Conservation (phyloP, 2,797 vertebrate genomes). For the Neomorphus geoffroyi region DNA sequence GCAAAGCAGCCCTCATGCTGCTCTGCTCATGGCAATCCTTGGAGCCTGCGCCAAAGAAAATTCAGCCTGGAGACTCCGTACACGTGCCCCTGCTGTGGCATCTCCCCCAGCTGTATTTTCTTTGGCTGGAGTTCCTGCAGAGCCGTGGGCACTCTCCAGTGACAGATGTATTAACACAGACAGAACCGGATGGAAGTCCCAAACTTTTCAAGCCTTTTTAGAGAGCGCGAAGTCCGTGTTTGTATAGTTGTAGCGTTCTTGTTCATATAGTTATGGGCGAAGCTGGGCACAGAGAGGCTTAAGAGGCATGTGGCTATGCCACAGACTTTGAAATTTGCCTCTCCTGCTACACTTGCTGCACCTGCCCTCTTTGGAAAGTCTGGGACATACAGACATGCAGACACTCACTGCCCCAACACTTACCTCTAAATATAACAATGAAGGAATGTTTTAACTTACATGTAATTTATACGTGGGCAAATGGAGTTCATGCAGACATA, state of each 20-base stretch:
- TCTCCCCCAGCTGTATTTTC: constrained; percentile 28
- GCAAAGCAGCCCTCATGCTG: not conserved
- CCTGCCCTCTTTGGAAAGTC: not conserved
- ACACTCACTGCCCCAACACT: accelerated
- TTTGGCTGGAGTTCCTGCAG: not conserved
- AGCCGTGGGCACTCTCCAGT: not conserved
- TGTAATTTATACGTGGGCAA: not conserved
- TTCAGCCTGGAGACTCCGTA: not conserved
- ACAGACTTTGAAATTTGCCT: not conserved
- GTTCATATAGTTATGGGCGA: not conserved
- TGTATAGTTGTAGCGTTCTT: not conserved
- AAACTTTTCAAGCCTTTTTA: not conserved
- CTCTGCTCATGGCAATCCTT: not conserved
- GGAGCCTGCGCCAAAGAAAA: constrained; percentile 35
- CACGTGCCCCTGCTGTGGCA: constrained; percentile 51
- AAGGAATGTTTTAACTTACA: not conserved
- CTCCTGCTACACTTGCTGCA: not conserved
- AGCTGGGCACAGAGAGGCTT: not conserved
- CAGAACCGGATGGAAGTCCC: not conserved
- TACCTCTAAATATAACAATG: not conserved
- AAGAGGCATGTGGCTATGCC: not conserved
- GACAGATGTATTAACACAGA: not conserved
- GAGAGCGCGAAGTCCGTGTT: not conserved
- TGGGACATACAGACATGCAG: accelerated
- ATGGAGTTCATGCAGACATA: not conserved